Conservation (phyloP, 35 echinoderm and acorn worm genomes). For the Patiria miniata region DNA sequence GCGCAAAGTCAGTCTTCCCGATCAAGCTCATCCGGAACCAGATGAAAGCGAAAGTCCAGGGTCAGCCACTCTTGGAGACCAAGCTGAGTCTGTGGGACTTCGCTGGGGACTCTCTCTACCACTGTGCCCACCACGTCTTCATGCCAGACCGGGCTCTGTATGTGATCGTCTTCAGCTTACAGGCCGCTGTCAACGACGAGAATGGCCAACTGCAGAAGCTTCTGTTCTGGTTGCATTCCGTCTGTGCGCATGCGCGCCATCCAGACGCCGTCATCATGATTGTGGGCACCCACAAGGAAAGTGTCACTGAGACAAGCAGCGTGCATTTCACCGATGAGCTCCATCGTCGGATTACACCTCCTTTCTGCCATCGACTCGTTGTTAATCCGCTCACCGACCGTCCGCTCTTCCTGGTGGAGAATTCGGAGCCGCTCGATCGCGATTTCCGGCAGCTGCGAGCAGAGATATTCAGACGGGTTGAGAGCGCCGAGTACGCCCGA, state of each 20-base stretch:
- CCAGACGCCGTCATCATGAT: conserved; percentile 16
- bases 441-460: background rate
- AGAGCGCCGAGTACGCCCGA: background rate
- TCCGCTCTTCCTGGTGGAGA: conserved; percentile 29
- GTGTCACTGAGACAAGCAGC: background rate
- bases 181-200: background rate
- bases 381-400: background rate
- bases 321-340: background rate
- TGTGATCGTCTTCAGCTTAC: conserved; percentile 34
- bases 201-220: background rate
- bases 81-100: conserved; percentile 53
- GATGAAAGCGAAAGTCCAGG: background rate
- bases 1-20: background rate
- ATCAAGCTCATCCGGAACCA: background rate
- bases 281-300: conserved; percentile 26
- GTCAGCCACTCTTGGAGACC: conserved; percentile 1
- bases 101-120: conserved; percentile 26
- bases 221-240: conserved; percentile 34
- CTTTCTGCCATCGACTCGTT: background rate
- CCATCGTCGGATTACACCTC: background rate
- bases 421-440: background rate
- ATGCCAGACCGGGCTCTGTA: conserved; percentile 23
- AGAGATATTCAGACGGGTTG: no score
- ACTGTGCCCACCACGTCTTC: conserved; percentile 37
- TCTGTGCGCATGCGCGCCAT: background rate